These are phyloP conservation scores for Sebastes aleutianus DNA, from an alignment of 2,797 vertebrate genomes.

Conservation along the genomic window DNA sequence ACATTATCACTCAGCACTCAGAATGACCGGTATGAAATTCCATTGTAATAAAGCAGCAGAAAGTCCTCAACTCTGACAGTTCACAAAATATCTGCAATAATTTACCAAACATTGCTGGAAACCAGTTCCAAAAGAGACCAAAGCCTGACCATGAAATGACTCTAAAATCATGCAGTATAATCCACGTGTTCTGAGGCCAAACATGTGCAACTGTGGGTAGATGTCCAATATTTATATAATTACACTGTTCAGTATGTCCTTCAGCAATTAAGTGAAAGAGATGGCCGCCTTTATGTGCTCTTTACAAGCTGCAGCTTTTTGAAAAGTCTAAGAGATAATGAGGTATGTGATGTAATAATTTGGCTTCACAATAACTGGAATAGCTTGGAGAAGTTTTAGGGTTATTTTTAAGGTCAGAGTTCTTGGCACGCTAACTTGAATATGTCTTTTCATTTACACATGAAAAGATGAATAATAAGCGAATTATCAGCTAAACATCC, in stretches of 20 bases:
- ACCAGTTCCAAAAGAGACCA: not conserved
- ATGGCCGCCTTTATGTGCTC: not conserved
- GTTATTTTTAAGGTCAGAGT: not conserved
- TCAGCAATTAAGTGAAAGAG: not conserved
- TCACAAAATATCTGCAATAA: not conserved
- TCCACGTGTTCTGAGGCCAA: not conserved
- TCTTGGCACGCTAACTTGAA: not conserved
- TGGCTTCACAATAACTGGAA: not conserved
- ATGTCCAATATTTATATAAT: not conserved
- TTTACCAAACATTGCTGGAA: not conserved
- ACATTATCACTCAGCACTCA: constrained; percentile 24
- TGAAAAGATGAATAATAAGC: no score
- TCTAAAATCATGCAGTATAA: not conserved
- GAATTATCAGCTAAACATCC: not conserved
- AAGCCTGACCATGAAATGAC: not conserved
- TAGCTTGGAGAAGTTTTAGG: not conserved
- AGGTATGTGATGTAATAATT: not conserved
- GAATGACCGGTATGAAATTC: not conserved
- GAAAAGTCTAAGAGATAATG: not conserved
- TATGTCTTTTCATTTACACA: not conserved
- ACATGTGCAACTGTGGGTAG: not conserved
- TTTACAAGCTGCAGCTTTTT: not conserved
- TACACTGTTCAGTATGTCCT: not conserved
- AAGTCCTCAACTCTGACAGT: not conserved
- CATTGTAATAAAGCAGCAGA: not conserved